A percentile compares a stretch with the other conserved stretches of the same genome.
Evolutionary conservation across 1,140 invertebrate genomes (phyloP).

Genomic region (Atta colombica): DNA sequence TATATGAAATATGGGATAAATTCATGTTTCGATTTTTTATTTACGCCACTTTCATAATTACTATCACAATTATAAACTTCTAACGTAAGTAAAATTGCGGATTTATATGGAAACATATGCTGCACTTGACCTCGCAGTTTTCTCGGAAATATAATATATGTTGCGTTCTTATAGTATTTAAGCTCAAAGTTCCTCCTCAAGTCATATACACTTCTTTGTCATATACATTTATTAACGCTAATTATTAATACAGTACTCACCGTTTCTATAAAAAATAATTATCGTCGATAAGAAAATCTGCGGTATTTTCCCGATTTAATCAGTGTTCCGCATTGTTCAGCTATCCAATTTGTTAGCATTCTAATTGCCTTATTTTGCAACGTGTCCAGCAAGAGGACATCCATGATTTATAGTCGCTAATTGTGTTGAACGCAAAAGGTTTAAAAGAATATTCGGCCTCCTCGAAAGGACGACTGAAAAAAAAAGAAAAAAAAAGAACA

Average conservation of each 20-base stretch:
- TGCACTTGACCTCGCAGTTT: not conserved
- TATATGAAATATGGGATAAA: too few species aligned
- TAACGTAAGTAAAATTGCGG: not conserved
- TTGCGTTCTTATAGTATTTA: not conserved
- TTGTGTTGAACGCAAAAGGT: not conserved
- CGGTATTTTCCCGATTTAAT: slow-evolving; percentile 39
- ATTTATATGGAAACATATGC: not conserved
- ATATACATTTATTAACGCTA: slow-evolving; percentile 1
- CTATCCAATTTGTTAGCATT: slow-evolving; percentile 9
- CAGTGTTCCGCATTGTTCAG: slow-evolving; percentile 32
- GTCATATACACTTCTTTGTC: not conserved
- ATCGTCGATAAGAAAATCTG: slow-evolving; percentile 7
- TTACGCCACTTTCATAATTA: too few species aligned
- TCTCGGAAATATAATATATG: not conserved
- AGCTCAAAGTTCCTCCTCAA: not conserved
- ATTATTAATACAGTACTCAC: slow-evolving; percentile 23
- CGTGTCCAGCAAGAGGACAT: not conserved
- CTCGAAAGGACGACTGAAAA: slow-evolving; percentile 2
- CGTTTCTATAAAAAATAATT: slow-evolving; percentile 43
- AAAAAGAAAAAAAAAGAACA: slow-evolving; percentile 46
- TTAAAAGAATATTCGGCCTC: slow-evolving; percentile 51
- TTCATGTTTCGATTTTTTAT: too few species aligned
- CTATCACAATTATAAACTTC: not conserved
- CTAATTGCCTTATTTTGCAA: not conserved
- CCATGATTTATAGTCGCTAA: not conserved